Evolutionary conservation across 1,140 invertebrate species (phyloP).

Genomic region (Stenopsyche tienmushanensis): DNA sequence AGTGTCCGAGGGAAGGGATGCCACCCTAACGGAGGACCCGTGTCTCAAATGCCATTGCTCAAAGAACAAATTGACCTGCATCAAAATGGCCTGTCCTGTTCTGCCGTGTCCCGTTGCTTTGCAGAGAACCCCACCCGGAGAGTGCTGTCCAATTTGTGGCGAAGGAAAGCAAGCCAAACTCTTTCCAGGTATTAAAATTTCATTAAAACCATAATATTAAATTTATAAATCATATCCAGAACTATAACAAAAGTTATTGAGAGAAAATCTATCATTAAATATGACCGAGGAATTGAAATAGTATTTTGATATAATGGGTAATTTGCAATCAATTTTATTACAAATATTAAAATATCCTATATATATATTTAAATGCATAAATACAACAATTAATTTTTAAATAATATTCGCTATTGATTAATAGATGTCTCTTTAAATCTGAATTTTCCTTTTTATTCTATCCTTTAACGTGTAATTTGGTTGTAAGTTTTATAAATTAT

Average conservation of each 20-base stretch:
- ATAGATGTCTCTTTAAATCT: no score
- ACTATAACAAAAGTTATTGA: no score
- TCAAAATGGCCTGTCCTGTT: slow-evolving; percentile 81
- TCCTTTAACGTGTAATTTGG: no score
- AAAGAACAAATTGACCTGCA: slow-evolving; percentile 72
- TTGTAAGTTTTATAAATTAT: no score
- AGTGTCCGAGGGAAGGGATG: slow-evolving; percentile 72
- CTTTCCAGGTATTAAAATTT: slow-evolving; percentile 49
- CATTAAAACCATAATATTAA: background rate
- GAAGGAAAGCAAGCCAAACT: slow-evolving; percentile 60
- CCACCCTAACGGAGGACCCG: slow-evolving; percentile 77
- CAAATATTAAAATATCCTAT: no score
- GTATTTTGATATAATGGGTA: no score
- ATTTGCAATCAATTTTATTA: no score
- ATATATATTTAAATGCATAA: background rate
- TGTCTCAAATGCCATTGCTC: slow-evolving; percentile 84
- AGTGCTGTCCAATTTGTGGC: slow-evolving; percentile 83
- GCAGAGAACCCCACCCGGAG: slow-evolving; percentile 65
- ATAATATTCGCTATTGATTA: no score
- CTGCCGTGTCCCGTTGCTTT: slow-evolving; percentile 71
- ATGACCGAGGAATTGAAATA: no score
- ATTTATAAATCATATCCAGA: background rate
- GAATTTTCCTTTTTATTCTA: no score
- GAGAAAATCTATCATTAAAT: no score
- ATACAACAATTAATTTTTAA: background rate